These are phyloP conservation scores for Machimus atricapillus DNA, from an alignment of 2,888 invertebrate genomes.

Conservation along the genomic window DNA sequence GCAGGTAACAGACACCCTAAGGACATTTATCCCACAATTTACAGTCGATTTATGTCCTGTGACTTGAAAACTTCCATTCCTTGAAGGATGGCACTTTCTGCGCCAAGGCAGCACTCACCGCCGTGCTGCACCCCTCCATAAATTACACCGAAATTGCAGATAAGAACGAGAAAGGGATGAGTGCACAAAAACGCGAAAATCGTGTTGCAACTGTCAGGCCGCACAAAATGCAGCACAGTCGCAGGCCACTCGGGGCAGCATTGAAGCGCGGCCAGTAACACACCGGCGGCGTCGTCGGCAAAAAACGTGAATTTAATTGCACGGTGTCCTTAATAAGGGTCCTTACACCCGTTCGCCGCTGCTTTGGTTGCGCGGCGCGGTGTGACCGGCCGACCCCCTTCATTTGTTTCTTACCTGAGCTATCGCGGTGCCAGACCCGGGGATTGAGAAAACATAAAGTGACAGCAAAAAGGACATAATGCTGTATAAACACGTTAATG, in stretches of 20 bases:
- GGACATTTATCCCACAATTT: constrained; percentile 34
- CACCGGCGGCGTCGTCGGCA: background rate
- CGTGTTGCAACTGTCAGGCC: constrained; percentile 25
- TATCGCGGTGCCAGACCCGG: background rate
- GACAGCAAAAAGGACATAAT: constrained; percentile 52
- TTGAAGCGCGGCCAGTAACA: background rate
- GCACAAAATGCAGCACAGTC: background rate
- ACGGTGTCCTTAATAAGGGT: constrained; percentile 48
- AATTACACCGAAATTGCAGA: constrained; percentile 26
- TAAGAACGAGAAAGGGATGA: background rate
- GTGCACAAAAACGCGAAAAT: constrained; percentile 36
- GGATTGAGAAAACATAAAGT: constrained; percentile 46
- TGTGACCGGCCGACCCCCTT: constrained; percentile 10
- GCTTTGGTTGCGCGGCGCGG: background rate
- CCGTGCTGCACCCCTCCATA: constrained; percentile 22
- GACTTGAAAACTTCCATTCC: background rate
- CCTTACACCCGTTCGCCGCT: background rate
- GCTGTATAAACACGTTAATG: constrained; percentile 53
- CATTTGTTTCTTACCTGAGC: constrained; percentile 19
- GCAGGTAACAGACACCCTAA: constrained; percentile 38
- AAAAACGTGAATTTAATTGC: constrained; percentile 49
- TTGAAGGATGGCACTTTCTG: background rate
- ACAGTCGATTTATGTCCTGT: constrained; percentile 35
- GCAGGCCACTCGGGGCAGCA: background rate
- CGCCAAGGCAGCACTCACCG: background rate